phyloP scores from a whole-genome alignment of 2,888 invertebrate genomes.

The Myathropa florea region DNA sequence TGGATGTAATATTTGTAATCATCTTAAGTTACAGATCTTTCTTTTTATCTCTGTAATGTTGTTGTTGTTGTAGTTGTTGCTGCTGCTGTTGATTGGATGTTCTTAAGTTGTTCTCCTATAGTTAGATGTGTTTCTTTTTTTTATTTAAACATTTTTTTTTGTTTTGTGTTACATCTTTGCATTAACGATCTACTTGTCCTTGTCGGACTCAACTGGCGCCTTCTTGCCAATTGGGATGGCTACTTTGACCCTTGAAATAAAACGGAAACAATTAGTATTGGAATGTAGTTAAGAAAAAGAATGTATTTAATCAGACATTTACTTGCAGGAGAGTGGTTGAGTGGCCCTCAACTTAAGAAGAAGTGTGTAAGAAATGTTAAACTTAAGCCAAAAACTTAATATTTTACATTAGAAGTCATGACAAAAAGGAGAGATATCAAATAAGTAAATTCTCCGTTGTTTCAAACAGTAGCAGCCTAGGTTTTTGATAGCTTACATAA shows the following conservation, averaged over 20 bases:
- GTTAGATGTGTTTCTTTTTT: constrained; percentile 58
- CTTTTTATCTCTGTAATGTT: constrained; percentile 37
- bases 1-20: constrained; percentile 69
- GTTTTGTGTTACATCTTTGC: constrained; percentile 46
- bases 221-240: constrained; percentile 94
- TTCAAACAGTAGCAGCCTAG: too few relatives aligned
- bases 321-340: background rate
- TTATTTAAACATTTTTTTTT: constrained; percentile 39
- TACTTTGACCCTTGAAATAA: constrained; percentile 88
- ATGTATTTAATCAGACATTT: constrained; percentile 14
- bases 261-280: constrained; percentile 56
- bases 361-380: too few relatives aligned
- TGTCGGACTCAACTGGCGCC: constrained; percentile 89
- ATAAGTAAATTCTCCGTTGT: too few relatives aligned
- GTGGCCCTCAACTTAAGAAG: too few relatives aligned
- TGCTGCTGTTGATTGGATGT: constrained; percentile 71
- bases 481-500: too few relatives aligned
- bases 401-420: too few relatives aligned
- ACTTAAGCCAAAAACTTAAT: too few relatives aligned
- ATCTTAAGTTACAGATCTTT: constrained; percentile 61
- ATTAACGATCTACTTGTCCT: constrained; percentile 86
- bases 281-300: background rate
- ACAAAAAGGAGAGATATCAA: too few relatives aligned
- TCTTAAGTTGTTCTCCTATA: constrained; percentile 56
- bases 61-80: constrained; percentile 72